phyloP scores from a whole-genome alignment of 2,888 invertebrate species.

The Sesia apiformis region DNA sequence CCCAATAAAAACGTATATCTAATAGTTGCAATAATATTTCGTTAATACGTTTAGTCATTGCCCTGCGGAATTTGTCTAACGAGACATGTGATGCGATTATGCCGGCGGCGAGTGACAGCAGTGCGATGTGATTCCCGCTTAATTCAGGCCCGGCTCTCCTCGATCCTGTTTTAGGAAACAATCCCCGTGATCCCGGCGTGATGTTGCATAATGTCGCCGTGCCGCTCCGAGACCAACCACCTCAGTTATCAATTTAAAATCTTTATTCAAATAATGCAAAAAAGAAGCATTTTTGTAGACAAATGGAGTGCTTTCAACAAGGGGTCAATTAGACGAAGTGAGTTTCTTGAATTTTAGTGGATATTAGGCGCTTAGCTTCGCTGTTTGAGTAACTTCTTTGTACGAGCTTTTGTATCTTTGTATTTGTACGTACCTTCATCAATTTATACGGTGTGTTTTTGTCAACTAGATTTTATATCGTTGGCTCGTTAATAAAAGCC shows the following conservation, averaged over 20 bases:
- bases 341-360: too few relatives aligned
- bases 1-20: neutral
- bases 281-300: too few relatives aligned
- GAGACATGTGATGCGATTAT: neutral
- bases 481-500: too few relatives aligned
- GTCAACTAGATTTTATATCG: too few relatives aligned
- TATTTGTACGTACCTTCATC: too few relatives aligned
- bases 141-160: conserved; percentile 49
- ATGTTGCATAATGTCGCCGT: conserved; percentile 64
- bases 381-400: too few relatives aligned
- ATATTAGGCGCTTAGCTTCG: too few relatives aligned
- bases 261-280: conserved; percentile 17
- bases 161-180: conserved; percentile 68
- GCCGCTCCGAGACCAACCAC: conserved; percentile 12
- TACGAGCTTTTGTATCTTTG: neutral
- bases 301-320: too few relatives aligned
- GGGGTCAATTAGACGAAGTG: too few relatives aligned
- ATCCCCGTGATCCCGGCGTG: conserved; percentile 68
- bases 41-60: neutral
- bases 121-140: conserved; percentile 23
- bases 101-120: neutral
- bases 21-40: neutral
- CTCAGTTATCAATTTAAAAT: conserved; percentile 50
- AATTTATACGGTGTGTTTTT: too few relatives aligned
- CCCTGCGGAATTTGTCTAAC: neutral